phyloP scores from a whole-genome alignment of 2,797 vertebrate genomes.

The Leuciscus waleckii region DNA sequence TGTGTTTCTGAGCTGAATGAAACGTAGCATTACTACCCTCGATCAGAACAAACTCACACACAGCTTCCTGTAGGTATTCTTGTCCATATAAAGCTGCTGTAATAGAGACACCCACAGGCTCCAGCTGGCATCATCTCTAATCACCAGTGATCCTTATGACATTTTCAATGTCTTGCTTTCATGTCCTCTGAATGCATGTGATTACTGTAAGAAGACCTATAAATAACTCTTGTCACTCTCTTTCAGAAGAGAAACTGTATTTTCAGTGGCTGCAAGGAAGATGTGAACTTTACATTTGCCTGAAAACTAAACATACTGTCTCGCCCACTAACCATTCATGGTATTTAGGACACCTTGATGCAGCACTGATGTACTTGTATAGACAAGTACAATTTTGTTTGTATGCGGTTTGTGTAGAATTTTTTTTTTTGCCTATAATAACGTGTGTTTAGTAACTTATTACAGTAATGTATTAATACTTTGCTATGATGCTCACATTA shows the following conservation, averaged over 20 bases:
- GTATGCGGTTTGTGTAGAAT: not conserved
- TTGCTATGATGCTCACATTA: not conserved
- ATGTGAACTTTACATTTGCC: constrained; percentile 34
- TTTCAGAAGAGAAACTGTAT: not conserved
- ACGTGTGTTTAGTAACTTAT: not conserved
- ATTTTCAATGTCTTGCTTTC: constrained; percentile 71
- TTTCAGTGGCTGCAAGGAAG: constrained; percentile 46
- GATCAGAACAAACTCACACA: not conserved
- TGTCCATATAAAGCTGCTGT: not conserved
- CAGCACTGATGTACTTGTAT: constrained; percentile 1
- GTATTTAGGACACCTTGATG: constrained; percentile 16
- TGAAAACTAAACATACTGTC: constrained; percentile 45
- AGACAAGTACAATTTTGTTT: not conserved
- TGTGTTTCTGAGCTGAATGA: not conserved
- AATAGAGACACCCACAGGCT: constrained; percentile 42
- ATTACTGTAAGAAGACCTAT: constrained; percentile 60
- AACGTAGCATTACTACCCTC: not conserved
- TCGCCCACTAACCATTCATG: constrained; percentile 22
- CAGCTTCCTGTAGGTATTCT: constrained; percentile 9
- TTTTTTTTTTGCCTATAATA: not conserved
- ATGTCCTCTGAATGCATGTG: constrained; percentile 54
- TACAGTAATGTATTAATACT: not conserved
- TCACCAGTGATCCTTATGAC: constrained; percentile 65
- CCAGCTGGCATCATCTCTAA: constrained; percentile 53
- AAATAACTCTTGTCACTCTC: constrained; percentile 26